Conservation (phyloP, 1,140 invertebrate species). For the Fopius arisanus region DNA sequence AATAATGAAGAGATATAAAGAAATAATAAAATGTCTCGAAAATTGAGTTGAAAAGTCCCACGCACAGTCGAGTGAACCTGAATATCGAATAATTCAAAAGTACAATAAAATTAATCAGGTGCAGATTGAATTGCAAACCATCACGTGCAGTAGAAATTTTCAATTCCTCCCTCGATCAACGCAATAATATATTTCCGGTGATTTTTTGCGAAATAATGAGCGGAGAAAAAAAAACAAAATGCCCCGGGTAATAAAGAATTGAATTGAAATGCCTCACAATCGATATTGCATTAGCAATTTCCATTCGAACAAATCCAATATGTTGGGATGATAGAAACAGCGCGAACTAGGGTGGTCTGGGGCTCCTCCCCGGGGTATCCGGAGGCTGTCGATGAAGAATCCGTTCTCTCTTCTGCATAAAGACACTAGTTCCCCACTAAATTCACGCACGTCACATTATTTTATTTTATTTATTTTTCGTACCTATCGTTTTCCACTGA, state of each 20-base stretch:
- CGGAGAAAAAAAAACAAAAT: not conserved
- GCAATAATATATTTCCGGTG: too few species aligned
- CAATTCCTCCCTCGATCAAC: not conserved
- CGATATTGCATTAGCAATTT: conserved; percentile 19
- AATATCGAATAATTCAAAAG: too few species aligned
- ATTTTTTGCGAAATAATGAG: not conserved
- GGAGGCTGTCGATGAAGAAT: conserved; percentile 29
- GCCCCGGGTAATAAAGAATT: not conserved
- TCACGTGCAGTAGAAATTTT: not conserved
- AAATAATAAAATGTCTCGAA: too few species aligned
- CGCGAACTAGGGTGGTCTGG: conserved; percentile 24
- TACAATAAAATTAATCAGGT: too few species aligned
- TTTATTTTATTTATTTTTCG: not conserved
- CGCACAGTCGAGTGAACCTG: too few species aligned
- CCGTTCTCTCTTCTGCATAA: conserved; percentile 11
- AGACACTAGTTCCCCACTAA: not conserved
- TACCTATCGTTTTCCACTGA: not conserved
- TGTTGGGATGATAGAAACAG: conserved; percentile 23
- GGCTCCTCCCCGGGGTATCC: conserved; percentile 18
- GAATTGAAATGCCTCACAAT: conserved; percentile 23
- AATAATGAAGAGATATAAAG: too few species aligned
- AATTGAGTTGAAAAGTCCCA: too few species aligned
- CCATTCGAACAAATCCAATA: conserved; percentile 24
- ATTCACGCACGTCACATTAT: conserved; percentile 9
- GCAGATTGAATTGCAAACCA: too few species aligned